Base-by-base conservation (phyloP, 2,797 vertebrate genomes). In the Muscicapa comitata region DNA sequence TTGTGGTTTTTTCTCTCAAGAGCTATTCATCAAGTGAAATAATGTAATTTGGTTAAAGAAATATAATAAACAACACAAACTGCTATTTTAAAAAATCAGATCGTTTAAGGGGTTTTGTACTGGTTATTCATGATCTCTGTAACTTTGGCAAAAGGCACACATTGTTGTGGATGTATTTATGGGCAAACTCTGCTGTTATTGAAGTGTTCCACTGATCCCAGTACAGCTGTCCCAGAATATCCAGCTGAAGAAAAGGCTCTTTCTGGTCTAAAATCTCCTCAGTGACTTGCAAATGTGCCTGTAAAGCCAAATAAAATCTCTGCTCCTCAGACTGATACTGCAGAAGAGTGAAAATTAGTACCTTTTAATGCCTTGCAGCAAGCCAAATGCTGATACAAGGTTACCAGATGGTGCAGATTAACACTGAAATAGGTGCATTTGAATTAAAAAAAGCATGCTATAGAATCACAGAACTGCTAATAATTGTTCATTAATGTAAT, bases 1-100 rank as follows among this genome's bases (percentile, higher is more conserved):
- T 10, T 63, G 35, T 3, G 35, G 21, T 70, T 82, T 88, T 45
- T 86, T 79, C 40, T 76, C 63, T 62, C 61, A n/a, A 90, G 59
- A 78, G 78, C 40, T 82, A 38, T 76, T 85, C 20, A 73, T 31
- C 74, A 29, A 65, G 65, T 82, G 88, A 94, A 90, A 87, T 53
- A 3, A 78, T 65, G 43, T 25, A 4, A 38, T 88, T 55, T 81
- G 53, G 29, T 66, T 94, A 85, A 84, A 66, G 72, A 88, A 90
- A 80, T 29, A 45, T 16, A 89, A 81, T 11, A 17, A 86, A 37
- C 78, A 54, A 9, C 28, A 80, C 29, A 79, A 85, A 89, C 18
- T 68, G 48, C 33, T 87, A 38, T 51, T 25, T 70, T 57, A 33
- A 73, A 80, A 92, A 70, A 33, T 35, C 40, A 26, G 9, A n/a